Evolutionary conservation across 2,113 vertebrate genomes (phyloP), one percentile per base, ranked within the genome.

Genomic region (Struthio camelus): DNA sequence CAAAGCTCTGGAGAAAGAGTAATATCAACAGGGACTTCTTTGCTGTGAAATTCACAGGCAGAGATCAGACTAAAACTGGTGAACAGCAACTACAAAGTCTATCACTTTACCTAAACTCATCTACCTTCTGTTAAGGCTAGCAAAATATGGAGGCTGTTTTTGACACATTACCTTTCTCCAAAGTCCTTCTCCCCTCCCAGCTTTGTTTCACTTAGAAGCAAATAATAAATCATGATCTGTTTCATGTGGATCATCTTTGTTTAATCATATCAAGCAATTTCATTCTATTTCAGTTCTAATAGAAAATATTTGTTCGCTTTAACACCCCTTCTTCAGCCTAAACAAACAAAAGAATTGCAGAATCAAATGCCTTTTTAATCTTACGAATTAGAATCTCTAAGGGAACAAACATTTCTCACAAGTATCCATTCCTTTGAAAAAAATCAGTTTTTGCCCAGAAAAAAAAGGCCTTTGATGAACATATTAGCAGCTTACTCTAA

Each of bases 261-360:
- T 90, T 59, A 93, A 61, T 93, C 85, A 79, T 11, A 89, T 77
- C 62, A 91, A 91, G 6, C 46, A 84, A 71, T 73, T 96, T 85
- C 20, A 91, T 82, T n/a, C 14, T 56, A 61, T 79, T 85, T 92
- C 54, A 78, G 76, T 86, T 90, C 19, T 79, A 65, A 84, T 3
- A 85, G 58, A 72, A 93, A 85, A 65, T 38, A 5, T 92, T 89
- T 82, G 58, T 83, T 87, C 91, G 62, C 82, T 94, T 85, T 76
- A 81, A 69, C 69, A 65, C 8, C 23, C 17, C 4, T 86, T 95
- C 85, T 80, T 94, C 71, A 87, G 44, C 20, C 48, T 91, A 96
- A 93, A 87, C 62, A 95, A 94, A 92, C 59, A 90, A 88, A 96
- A 28, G 84, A 71, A 22, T 46, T 95, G 86, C 88, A 90, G 56